Conservation (phyloP, 2,888 invertebrate species). For the Tetropium fuscum region DNA sequence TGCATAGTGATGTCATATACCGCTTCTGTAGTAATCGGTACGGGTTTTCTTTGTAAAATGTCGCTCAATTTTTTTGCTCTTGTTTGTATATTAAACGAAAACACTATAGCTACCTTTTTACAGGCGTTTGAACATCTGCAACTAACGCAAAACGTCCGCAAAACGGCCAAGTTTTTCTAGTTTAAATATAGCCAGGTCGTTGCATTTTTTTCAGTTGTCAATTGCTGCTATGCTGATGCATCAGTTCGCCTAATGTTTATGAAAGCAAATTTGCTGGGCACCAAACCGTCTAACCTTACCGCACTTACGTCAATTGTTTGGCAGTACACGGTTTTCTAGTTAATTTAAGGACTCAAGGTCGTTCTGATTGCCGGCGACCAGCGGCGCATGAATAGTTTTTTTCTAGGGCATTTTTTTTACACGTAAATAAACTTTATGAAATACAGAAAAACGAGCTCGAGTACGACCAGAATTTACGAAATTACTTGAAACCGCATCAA, state of each 20-base stretch:
- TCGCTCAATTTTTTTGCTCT: too few relatives aligned
- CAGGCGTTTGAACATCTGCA: background rate
- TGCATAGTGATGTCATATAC: too few relatives aligned
- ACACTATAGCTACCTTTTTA: background rate
- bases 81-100: too few relatives aligned
- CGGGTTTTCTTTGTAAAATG: too few relatives aligned
- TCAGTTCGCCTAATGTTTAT: conserved; percentile 11
- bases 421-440: background rate
- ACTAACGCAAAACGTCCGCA: background rate
- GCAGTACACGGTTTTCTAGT: conserved; percentile 29
- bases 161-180: conserved; percentile 1
- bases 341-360: conserved; percentile 32
- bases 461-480: background rate
- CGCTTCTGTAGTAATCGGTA: too few relatives aligned
- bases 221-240: background rate
- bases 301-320: conserved; percentile 29
- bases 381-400: conserved; percentile 16
- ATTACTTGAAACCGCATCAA: background rate
- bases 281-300: conserved; percentile 48
- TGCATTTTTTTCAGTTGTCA: conserved; percentile 10
- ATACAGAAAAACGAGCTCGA: background rate
- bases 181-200: background rate
- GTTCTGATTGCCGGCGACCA: conserved; percentile 1
- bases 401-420: background rate
- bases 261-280: conserved; percentile 39